These are phyloP conservation scores for Dolichallabes microphthalmus DNA, from an alignment of 2,113 vertebrate species.

Conservation along the genomic window DNA sequence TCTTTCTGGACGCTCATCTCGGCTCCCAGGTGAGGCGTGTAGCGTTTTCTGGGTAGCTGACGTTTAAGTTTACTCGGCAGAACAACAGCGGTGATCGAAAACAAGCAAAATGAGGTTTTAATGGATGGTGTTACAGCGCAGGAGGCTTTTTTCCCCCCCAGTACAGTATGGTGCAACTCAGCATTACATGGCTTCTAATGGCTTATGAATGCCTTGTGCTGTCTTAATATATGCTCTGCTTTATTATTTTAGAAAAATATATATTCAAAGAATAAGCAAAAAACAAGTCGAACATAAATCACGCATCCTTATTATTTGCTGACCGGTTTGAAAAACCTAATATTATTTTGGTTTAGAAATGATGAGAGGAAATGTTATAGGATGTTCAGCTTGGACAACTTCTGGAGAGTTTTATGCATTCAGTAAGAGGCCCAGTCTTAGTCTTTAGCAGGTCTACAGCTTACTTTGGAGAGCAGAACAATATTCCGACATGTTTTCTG, in stretches of 20 bases:
- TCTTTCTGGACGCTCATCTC: constrained; percentile 36
- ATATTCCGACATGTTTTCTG: not conserved
- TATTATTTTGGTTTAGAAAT: not conserved
- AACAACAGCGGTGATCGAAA: not conserved
- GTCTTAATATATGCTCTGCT: not conserved
- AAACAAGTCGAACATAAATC: not conserved
- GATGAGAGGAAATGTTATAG: not conserved
- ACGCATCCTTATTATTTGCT: not conserved
- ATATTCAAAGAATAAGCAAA: not conserved
- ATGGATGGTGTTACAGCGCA: constrained; percentile 1
- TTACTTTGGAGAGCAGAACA: not conserved
- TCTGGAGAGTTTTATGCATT: not conserved
- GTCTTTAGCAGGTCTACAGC: not conserved
- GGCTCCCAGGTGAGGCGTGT: constrained; percentile 52
- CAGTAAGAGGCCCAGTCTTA: not conserved
- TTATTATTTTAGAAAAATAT: not conserved
- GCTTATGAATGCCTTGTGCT: not conserved
- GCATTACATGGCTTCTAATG: not conserved
- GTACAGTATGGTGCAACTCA: not conserved
- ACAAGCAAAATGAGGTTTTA: constrained; percentile 30
- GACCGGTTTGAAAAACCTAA: not conserved
- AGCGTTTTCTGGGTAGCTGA: constrained; percentile 11
- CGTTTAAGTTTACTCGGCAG: constrained; percentile 32
- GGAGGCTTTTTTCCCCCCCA: not conserved
- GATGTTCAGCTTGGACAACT: too few species aligned